These are phyloP conservation scores for Parapsyche elsis DNA, from an alignment of 1,140 invertebrate species.

Conservation along the genomic window DNA sequence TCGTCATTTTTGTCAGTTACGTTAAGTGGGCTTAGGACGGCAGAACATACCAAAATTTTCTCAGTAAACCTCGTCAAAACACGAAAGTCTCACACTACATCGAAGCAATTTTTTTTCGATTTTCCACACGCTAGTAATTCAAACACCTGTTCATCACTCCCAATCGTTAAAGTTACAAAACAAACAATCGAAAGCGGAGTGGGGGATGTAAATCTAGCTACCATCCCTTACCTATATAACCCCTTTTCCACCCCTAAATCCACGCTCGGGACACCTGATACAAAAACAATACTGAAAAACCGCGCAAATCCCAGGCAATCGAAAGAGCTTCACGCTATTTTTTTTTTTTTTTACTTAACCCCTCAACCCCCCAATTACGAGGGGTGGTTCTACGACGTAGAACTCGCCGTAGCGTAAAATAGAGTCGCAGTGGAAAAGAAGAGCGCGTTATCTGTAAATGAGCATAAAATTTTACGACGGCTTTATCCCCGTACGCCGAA, in stretches of 20 bases:
- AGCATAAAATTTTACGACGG: slow-evolving; percentile 55
- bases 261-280: too few relatives aligned
- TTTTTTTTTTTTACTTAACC: neutral
- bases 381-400: neutral
- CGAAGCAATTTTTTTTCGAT: too few relatives aligned
- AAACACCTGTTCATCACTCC: neutral
- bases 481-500: slow-evolving; percentile 43
- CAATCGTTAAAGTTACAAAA: neutral
- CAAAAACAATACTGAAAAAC: too few relatives aligned
- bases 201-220: neutral
- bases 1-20: too few relatives aligned
- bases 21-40: too few relatives aligned
- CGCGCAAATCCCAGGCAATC: too few relatives aligned
- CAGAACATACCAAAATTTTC: too few relatives aligned
- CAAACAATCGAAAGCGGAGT: neutral
- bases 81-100: too few relatives aligned
- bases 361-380: neutral
- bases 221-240: too few relatives aligned
- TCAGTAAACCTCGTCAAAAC: too few relatives aligned
- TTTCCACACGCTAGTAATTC: neutral
- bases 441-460: slow-evolving; percentile 52
- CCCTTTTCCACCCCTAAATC: too few relatives aligned
- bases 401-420: slow-evolving; percentile 27
- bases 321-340: neutral
- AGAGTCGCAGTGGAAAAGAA: slow-evolving; percentile 46